phyloP scores from a whole-genome alignment of 2,797 vertebrate genomes.

The Antennarius maculatus region DNA sequence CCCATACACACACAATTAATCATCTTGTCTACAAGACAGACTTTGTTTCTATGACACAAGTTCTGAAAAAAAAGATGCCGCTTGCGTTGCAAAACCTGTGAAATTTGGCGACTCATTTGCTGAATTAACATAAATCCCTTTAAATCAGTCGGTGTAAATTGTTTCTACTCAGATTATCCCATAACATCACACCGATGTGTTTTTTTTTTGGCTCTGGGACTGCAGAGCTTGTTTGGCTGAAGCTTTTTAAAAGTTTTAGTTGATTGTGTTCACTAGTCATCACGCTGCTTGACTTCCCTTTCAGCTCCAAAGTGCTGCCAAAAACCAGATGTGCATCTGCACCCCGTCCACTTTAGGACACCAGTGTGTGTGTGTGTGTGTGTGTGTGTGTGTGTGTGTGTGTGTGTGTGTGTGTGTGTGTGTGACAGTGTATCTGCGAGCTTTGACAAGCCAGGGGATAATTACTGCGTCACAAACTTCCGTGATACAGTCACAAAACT shows the following conservation, averaged over 20 bases:
- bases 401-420: conserved; percentile 5
- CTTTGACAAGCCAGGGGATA: conserved; percentile 77
- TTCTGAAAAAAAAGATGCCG: not conserved
- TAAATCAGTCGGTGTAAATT: not conserved
- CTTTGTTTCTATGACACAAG: conserved; percentile 2
- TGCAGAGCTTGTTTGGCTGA: conserved; percentile 14
- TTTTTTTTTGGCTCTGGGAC: conserved; percentile 3
- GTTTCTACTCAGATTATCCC: conserved; percentile 13
- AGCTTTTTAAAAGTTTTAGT: conserved; percentile 3
- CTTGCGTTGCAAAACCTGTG: not conserved
- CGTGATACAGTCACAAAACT: conserved; percentile 37
- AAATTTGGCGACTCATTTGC: too few relatives aligned
- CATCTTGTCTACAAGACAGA: conserved; percentile 5
- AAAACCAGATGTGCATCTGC: conserved; percentile 70
- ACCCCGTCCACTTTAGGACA: conserved; percentile 61
- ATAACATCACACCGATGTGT: not conserved
- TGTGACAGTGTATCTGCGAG: conserved; percentile 74
- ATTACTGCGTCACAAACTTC: conserved; percentile 58
- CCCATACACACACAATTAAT: conserved; percentile 20
- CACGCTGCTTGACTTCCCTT: conserved; percentile 37
- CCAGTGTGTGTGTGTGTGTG: conserved; percentile 59
- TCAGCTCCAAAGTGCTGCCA: conserved; percentile 51
- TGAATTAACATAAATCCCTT: conserved; percentile 1
- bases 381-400: too few relatives aligned
- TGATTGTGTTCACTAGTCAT: conserved; percentile 33